Evolutionary conservation across 2,113 vertebrate genomes (phyloP), one percentile per base, ranked within the genome.

Genomic region (Acinonyx jubatus): DNA sequence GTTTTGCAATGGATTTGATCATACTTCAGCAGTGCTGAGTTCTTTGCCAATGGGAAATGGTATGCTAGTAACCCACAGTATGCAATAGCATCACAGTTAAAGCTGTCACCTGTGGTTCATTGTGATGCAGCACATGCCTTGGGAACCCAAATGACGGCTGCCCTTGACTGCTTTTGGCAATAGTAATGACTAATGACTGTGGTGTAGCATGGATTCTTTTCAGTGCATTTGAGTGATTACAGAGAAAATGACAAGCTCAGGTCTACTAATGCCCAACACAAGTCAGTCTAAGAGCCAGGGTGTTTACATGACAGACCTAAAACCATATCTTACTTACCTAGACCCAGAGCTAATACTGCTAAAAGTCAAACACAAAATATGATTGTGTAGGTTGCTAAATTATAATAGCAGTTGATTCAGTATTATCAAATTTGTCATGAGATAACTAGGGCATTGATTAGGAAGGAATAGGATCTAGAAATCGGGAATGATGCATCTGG

Each of bases 331-430:
- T n/a, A 25, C 31, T 61, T 90, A 36, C 18, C 11, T 21, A 71
- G 76, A 74, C 61, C 21, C 38, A 38, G 15, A 3, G 36, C 25
- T 80, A 18, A 50, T 38, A 84, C 9, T 61, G 65, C 41, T 97
- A 68, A 89, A 91, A 80, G n/a, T 66, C 33, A 83, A 83, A 93
- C 19, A 78, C 41, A 96, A 61, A 94, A 78, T 89, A n/a, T 69
- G 84, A 74, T 82, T 88, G 3, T 73, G 15, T 61, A 8, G 29
- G 45, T 84, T 96, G 74, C 63, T 91, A 85, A 80, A n/a, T 92
- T 96, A 68, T 5, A 90, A 61, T 45, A 48, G 79, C 83, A 94
- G n/a, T 6, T 80, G 48, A 91, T 86, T 88, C 55, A 89, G 55
- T 76, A 36, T 50, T 82, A 69, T 25, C 15, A 76, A 19, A 48